Conservation (phyloP, 1,140 invertebrate genomes). For the Pectinophora gossypiella region DNA sequence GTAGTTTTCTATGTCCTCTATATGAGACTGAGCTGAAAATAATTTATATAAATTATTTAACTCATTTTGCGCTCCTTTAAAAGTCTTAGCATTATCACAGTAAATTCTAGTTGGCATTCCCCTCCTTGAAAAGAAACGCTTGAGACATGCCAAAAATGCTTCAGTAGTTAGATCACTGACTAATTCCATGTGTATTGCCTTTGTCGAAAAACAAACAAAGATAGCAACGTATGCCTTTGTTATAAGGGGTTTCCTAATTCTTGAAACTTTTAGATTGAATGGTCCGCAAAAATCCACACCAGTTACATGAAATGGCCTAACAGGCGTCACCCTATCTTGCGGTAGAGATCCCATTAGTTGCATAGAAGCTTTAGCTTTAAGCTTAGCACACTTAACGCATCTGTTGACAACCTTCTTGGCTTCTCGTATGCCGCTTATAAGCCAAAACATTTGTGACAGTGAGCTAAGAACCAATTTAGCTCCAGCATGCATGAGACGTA, state of each 20-base stretch:
- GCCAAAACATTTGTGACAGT: conserved; percentile 23
- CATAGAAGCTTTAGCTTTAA: conserved; percentile 7
- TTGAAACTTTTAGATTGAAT: conserved; percentile 21
- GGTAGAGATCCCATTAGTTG: conserved; percentile 39
- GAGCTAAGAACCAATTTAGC: conserved; percentile 4
- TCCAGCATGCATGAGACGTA: conserved; percentile 6
- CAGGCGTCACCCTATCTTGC: conserved; percentile 12
- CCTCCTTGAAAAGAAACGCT: conserved; percentile 24
- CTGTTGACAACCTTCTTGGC: conserved; percentile 15
- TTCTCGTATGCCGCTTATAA: conserved; percentile 18
- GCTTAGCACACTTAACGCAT: conserved; percentile 16
- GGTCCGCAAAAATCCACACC: conserved; percentile 51
- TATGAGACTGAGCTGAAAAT: background rate
- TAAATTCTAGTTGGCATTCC: conserved; percentile 7
- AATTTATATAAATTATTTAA: conserved; percentile 11
- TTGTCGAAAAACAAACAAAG: conserved; percentile 46
- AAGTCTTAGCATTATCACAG: conserved; percentile 21
- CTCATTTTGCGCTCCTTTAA: conserved; percentile 11
- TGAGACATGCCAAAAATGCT: conserved; percentile 31
- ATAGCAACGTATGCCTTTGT: conserved; percentile 40
- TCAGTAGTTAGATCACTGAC: conserved; percentile 33
- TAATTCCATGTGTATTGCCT: conserved; percentile 46
- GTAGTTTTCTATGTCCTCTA: background rate
- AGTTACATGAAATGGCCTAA: conserved; percentile 29
- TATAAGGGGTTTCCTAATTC: conserved; percentile 12